Percentiles rank a stretch among this genome's conserved stretches.
These are phyloP conservation scores for Lochmaea crataegi DNA, from an alignment of 2,888 invertebrate species.

Conservation along the genomic window DNA sequence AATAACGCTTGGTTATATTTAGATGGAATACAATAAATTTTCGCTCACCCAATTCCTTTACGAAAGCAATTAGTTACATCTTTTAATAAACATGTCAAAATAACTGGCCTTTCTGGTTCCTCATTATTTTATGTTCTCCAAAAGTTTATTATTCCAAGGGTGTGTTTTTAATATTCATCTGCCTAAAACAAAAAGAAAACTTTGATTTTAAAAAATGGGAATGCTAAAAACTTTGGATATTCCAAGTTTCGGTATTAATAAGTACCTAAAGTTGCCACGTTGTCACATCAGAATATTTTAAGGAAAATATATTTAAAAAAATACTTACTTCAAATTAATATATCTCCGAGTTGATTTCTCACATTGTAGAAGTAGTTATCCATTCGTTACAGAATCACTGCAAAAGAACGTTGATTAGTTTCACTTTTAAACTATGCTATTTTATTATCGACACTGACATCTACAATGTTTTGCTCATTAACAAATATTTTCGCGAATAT, in stretches of 20 bases:
- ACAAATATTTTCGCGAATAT: too few relatives aligned
- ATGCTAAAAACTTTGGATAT: background rate
- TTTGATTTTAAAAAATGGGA: background rate
- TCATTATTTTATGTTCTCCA: background rate
- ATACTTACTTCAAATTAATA: constrained; percentile 9
- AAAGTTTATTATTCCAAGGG: background rate
- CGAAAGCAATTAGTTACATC: background rate
- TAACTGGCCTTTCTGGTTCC: background rate
- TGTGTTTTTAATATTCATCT: background rate
- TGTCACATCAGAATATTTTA: constrained; percentile 2
- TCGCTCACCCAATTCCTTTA: background rate
- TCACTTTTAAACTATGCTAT: constrained; percentile 11
- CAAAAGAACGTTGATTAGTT: constrained; percentile 17
- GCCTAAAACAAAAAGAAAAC: background rate
- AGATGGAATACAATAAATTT: background rate
- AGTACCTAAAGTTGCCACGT: background rate
- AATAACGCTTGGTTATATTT: background rate
- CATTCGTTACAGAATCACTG: constrained; percentile 10
- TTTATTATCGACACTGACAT: background rate
- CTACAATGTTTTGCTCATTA: background rate
- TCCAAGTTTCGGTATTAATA: background rate
- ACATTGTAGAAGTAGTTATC: constrained; percentile 8
- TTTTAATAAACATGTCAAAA: background rate
- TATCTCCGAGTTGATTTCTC: constrained; percentile 6
- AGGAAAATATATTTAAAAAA: background rate